Evolutionary conservation across 2,797 vertebrate genomes (phyloP).

Genomic region (Falco cherrug): DNA sequence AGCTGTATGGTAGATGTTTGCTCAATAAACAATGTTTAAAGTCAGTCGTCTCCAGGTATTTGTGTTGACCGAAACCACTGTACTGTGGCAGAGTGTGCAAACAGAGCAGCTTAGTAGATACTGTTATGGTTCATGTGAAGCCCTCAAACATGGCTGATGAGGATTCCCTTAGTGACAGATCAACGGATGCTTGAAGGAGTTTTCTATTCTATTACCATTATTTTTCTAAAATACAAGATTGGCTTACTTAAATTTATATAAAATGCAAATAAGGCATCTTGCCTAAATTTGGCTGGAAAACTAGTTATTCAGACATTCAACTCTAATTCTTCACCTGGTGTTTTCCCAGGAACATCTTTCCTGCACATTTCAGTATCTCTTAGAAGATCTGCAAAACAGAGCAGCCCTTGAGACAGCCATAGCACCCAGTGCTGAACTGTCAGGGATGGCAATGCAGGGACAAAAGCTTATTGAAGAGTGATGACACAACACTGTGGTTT

Average conservation of each 20-base stretch:
- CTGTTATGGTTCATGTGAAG: constrained; percentile 32
- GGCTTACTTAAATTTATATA: background rate
- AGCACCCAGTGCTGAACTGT: background rate
- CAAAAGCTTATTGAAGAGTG: background rate
- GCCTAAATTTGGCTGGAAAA: background rate
- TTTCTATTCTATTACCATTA: background rate
- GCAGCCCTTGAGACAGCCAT: background rate
- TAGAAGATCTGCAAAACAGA: background rate
- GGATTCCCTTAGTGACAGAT: constrained; percentile 56
- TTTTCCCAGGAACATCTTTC: background rate
- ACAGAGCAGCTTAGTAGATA: constrained; percentile 44
- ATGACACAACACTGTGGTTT: background rate
- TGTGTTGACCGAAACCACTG: constrained; percentile 62
- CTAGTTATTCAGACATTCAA: background rate
- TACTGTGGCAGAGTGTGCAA: constrained; percentile 57
- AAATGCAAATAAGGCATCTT: background rate
- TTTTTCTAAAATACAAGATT: background rate
- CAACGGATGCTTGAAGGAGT: background rate
- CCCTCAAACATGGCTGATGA: background rate
- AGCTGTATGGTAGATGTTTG: constrained; percentile 37
- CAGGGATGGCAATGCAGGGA: background rate
- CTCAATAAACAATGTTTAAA: constrained; percentile 47
- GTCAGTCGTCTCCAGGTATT: constrained; percentile 38
- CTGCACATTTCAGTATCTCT: background rate
- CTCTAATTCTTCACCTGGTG: background rate